Conservation (phyloP, 2,797 vertebrate genomes). For the Melanotaenia maccullochi region DNA sequence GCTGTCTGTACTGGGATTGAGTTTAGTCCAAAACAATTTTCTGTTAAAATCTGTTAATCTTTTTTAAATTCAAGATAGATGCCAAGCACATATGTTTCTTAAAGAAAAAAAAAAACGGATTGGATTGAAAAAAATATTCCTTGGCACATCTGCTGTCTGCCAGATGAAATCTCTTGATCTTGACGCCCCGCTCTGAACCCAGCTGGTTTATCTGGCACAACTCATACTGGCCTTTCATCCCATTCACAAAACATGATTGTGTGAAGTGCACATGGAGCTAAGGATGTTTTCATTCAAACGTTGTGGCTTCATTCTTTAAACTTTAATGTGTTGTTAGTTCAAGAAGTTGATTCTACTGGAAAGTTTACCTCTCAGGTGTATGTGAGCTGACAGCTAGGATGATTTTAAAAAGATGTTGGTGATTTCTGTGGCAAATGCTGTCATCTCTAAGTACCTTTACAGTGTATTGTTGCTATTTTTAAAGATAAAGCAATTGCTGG, state of each 20-base stretch:
- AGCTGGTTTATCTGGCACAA: conserved; percentile 55
- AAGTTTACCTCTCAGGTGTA: background rate
- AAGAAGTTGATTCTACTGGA: background rate
- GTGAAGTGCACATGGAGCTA: background rate
- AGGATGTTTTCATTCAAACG: background rate
- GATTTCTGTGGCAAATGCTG: background rate
- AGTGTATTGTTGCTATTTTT: background rate
- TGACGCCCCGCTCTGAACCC: conserved; percentile 27
- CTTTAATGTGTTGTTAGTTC: background rate
- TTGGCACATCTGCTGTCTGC: conserved; percentile 25
- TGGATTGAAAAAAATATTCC: background rate
- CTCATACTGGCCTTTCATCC: conserved; percentile 46
- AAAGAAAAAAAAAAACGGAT: background rate
- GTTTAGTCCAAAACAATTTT: background rate
- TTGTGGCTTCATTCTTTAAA: background rate
- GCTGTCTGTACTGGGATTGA: background rate
- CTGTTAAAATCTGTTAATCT: background rate
- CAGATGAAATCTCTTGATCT: conserved; percentile 55
- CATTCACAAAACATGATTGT: conserved; percentile 45
- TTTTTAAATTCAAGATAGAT: background rate
- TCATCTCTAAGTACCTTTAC: background rate
- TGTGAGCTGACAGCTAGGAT: background rate
- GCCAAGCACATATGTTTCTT: conserved; percentile 4
- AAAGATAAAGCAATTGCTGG: background rate
- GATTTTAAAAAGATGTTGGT: background rate